Conservation (phyloP, 2,113 vertebrate genomes). For the Uria lomvia region DNA sequence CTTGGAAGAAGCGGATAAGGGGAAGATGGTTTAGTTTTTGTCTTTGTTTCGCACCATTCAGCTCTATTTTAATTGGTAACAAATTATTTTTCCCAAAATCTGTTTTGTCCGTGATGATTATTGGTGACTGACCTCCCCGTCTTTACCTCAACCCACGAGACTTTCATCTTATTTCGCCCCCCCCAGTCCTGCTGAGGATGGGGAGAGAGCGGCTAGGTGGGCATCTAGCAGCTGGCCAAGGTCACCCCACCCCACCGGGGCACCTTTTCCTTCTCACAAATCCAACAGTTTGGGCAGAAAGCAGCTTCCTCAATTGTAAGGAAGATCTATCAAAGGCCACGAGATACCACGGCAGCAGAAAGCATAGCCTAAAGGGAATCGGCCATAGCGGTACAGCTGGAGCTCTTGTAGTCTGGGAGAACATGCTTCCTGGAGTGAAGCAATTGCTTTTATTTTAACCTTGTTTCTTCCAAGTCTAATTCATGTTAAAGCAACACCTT, state of each 20-base stretch:
- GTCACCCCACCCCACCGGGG: neutral
- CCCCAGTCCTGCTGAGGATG: neutral
- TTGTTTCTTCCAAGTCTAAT: neutral
- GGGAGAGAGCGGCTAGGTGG: neutral
- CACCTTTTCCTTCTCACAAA: neutral
- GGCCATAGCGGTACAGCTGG: rapidly evolving
- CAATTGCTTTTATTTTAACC: neutral
- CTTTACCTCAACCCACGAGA: neutral
- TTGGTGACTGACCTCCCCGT: neutral
- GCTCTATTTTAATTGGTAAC: neutral
- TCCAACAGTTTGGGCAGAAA: neutral
- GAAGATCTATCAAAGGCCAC: neutral
- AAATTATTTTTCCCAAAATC: neutral
- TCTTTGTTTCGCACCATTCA: neutral
- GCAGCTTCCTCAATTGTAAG: neutral
- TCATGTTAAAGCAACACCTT: neutral
- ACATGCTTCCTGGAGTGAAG: neutral
- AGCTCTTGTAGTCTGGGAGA: neutral
- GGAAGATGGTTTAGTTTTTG: neutral
- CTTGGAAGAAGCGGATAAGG: neutral
- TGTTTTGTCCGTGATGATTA: neutral
- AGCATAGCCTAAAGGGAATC: neutral
- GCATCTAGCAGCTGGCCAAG: neutral
- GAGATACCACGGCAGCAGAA: rapidly evolving
- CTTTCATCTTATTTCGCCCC: neutral